These are phyloP conservation scores for Tethya wilhelma DNA, from an alignment of 37 sponge, comb jelly and placozoan genomes.

Conservation along the genomic window DNA sequence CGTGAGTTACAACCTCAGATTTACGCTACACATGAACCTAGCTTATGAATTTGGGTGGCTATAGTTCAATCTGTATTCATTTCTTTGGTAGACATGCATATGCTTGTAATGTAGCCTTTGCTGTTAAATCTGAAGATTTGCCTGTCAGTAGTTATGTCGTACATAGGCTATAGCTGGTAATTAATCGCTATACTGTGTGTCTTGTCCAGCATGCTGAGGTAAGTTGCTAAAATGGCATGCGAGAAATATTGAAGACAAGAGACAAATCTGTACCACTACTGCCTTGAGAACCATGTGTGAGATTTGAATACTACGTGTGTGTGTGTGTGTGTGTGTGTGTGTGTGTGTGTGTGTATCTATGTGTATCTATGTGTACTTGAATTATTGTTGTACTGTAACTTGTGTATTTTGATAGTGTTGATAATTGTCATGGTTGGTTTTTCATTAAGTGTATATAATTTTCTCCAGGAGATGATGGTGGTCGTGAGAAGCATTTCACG, in stretches of 20 bases:
- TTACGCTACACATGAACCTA: no score
- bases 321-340: not conserved
- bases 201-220: no score
- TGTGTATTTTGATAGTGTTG: no score
- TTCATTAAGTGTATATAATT: no score
- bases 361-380: no score
- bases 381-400: no score
- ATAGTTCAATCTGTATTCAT: not conserved
- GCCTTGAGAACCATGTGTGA: not conserved
- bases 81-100: slow-evolving; percentile 3
- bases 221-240: slow-evolving; percentile 19
- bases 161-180: no score
- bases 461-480: slow-evolving; percentile 51
- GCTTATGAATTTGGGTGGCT: no score
- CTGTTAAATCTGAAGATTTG: not conserved
- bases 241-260: not conserved
- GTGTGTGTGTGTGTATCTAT: no score
- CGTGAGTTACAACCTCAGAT: slow-evolving; percentile 16
- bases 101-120: not conserved
- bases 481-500: slow-evolving; percentile 72
- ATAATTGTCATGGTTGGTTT: no score
- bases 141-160: no score
- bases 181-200: no score
- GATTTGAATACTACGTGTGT: not conserved
- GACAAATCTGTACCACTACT: not conserved